A percentile compares a stretch with the other conserved stretches of the same genome.
These are phyloP conservation scores for Cyprinodon brontotheroides DNA, from an alignment of 2,113 vertebrate genomes.

Conservation along the genomic window DNA sequence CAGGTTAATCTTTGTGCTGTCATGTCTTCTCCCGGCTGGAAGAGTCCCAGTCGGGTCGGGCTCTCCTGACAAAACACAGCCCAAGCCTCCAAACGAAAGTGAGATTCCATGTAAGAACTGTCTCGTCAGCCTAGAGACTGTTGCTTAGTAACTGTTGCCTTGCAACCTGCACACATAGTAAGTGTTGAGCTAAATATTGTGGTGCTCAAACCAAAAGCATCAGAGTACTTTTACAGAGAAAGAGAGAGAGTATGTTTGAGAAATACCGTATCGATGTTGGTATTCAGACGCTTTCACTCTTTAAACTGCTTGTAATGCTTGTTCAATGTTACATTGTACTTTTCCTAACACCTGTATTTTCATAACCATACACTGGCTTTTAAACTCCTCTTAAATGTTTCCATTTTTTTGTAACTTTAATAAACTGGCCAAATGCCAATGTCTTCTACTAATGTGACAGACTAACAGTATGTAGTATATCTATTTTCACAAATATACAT, in stretches of 20 bases:
- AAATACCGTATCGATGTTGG: constrained; percentile 2
- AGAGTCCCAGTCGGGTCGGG: constrained; percentile 81
- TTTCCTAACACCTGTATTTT: background rate
- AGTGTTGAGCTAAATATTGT: constrained; percentile 62
- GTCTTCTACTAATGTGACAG: background rate
- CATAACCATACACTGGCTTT: background rate
- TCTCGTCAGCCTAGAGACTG: constrained; percentile 73
- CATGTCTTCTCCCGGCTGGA: constrained; percentile 63
- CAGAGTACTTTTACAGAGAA: constrained; percentile 31
- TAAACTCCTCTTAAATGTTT: background rate
- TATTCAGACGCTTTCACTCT: constrained; percentile 12
- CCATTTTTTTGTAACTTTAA: background rate
- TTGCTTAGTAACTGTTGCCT: constrained; percentile 76
- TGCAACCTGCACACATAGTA: constrained; percentile 60
- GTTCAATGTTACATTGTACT: background rate
- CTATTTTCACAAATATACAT: background rate
- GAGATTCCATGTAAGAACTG: constrained; percentile 92
- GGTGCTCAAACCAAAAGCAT: constrained; percentile 41
- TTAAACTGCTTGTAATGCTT: background rate
- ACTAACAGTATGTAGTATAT: background rate
- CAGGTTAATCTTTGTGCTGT: constrained; percentile 75
- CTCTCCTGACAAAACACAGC: constrained; percentile 83
- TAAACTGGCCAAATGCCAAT: background rate
- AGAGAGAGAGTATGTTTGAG: constrained; percentile 15
- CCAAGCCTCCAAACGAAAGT: constrained; percentile 90